These are phyloP conservation scores for Erinaceus europaeus DNA, from an alignment of 2,113 vertebrate species.

Conservation along the genomic window DNA sequence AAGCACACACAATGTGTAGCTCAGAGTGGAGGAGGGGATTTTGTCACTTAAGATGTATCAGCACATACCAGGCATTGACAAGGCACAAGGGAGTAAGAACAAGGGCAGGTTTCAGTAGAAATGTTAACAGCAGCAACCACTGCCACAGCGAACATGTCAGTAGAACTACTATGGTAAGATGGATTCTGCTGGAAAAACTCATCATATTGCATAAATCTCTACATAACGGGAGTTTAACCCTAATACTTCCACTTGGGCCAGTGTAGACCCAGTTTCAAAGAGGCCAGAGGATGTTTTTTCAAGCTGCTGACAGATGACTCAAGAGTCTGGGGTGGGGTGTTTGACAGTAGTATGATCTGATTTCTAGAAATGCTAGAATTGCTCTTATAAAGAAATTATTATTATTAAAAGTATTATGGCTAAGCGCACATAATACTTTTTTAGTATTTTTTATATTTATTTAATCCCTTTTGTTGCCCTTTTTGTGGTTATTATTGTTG, in stretches of 20 bases:
- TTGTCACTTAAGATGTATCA: neutral
- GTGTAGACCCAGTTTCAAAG: neutral
- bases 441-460: too few species aligned
- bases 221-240: neutral
- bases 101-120: constrained; percentile 23
- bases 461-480: too few species aligned
- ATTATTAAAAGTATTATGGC: too few species aligned
- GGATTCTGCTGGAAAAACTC: neutral
- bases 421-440: too few species aligned
- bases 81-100: neutral
- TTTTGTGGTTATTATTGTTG: too few species aligned
- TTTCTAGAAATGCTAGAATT: constrained; percentile 1
- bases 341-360: neutral
- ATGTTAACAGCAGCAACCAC: neutral
- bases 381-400: too few species aligned
- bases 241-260: neutral
- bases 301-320: constrained; percentile 8
- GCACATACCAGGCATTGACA: neutral
- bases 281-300: constrained; percentile 23
- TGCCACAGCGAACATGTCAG: neutral
- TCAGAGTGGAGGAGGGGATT: neutral
- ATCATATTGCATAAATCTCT: neutral
- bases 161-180: neutral
- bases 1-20: neutral
- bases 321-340: neutral